Percentiles rank a stretch among this genome's conserved stretches.
These are phyloP conservation scores for Brachymystax lenok DNA, from an alignment of 2,797 vertebrate genomes.

Conservation along the genomic window DNA sequence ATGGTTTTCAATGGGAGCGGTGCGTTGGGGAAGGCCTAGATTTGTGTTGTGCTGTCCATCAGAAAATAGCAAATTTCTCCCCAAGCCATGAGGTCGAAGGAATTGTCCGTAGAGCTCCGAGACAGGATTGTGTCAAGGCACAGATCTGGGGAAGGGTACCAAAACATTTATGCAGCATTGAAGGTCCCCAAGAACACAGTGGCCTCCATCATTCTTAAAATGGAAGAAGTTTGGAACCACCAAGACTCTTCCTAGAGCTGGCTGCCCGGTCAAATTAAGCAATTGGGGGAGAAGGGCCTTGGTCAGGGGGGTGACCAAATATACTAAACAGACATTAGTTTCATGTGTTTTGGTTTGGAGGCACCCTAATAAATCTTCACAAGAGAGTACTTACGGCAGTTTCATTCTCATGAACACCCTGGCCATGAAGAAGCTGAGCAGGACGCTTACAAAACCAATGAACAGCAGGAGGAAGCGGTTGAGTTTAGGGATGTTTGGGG, in stretches of 20 bases:
- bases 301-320: no score
- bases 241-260: no score
- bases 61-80: background rate
- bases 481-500: slow-evolving; percentile 97
- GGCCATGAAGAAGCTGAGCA: slow-evolving; percentile 99
- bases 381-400: slow-evolving; percentile 88
- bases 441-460: slow-evolving; percentile 96
- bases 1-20: no score
- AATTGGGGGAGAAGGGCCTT: no score
- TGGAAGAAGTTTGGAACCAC: no score
- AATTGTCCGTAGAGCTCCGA: no score
- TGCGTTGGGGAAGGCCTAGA: background rate
- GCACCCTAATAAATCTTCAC: background rate
- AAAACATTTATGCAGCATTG: no score
- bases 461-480: slow-evolving; percentile 97
- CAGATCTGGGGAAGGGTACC: no score
- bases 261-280: no score
- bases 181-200: no score
- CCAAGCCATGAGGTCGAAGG: background rate
- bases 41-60: background rate
- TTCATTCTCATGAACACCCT: slow-evolving; percentile 99
- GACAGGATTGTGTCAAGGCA: no score
- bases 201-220: no score
- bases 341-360: background rate
- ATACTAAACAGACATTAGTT: background rate